Evolutionary conservation across 2,888 invertebrate genomes (phyloP).

Genomic region (Sphecodes monilicornis): DNA sequence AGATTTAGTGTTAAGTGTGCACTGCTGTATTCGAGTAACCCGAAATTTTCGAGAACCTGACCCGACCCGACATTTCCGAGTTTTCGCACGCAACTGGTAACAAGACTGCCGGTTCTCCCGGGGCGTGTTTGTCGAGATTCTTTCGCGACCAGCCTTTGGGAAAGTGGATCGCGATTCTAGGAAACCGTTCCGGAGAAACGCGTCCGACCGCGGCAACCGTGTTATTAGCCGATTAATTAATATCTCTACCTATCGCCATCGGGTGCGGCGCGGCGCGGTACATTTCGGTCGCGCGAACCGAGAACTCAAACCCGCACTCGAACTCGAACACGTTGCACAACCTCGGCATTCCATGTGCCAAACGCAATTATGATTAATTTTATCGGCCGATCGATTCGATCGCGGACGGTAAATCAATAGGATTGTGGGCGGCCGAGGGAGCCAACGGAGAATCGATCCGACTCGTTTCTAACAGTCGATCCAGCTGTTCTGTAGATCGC

Average conservation of each 20-base stretch:
- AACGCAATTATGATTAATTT: slow-evolving; percentile 69
- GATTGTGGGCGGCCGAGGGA: slow-evolving; percentile 39
- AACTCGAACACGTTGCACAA: slow-evolving; percentile 50
- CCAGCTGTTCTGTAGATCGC: neutral
- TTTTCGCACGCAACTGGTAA: neutral
- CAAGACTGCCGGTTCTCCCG: slow-evolving; percentile 7
- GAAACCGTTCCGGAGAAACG: slow-evolving; percentile 40
- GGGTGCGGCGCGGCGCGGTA: neutral
- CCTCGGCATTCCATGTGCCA: slow-evolving; percentile 54
- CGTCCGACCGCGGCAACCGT: slow-evolving; percentile 29
- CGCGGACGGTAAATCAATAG: slow-evolving; percentile 60
- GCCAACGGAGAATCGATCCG: slow-evolving; percentile 38
- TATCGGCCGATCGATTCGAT: slow-evolving; percentile 57
- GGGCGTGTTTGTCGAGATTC: slow-evolving; percentile 24
- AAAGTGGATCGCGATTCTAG: slow-evolving; percentile 28
- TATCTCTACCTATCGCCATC: slow-evolving; percentile 46
- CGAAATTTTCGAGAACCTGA: neutral
- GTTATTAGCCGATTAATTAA: slow-evolving; percentile 64
- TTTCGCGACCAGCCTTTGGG: neutral
- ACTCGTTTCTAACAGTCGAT: slow-evolving; percentile 30
- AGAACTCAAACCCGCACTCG: slow-evolving; percentile 12
- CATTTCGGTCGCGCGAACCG: neutral
- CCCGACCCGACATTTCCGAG: neutral
- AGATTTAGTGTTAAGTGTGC: too few relatives aligned
- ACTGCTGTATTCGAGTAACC: too few relatives aligned